These are phyloP conservation scores for Hippocampus barbouri DNA, from an alignment of 2,113 vertebrate genomes.

Conservation along the genomic window DNA sequence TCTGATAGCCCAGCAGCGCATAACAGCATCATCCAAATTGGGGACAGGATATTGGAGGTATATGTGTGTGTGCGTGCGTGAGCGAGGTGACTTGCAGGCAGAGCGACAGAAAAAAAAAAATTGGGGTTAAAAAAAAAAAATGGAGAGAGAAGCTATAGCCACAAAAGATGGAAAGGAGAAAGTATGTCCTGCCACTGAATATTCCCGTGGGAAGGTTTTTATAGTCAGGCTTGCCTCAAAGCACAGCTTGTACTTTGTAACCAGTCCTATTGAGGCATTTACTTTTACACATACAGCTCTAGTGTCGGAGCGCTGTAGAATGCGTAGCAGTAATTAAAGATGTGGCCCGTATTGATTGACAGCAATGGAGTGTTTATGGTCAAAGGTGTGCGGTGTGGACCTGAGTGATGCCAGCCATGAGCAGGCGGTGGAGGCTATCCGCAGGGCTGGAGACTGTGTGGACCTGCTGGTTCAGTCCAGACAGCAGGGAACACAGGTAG, in stretches of 20 bases:
- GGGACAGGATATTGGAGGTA: conserved; percentile 95
- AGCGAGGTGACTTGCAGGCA: conserved; percentile 16
- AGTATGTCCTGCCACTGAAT: neutral
- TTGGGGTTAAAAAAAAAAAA: too few relatives aligned
- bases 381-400: conserved; percentile 88
- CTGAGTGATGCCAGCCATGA: conserved; percentile 93
- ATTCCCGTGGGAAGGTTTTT: too few relatives aligned
- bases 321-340: neutral
- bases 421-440: conserved; percentile 94
- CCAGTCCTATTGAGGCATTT: neutral
- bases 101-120: neutral
- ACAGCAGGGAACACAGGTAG: conserved; percentile 82
- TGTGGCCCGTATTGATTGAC: neutral
- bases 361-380: neutral
- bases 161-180: neutral
- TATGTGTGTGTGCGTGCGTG: conserved; percentile 19
- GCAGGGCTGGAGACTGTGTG: conserved; percentile 87
- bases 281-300: neutral
- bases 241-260: neutral
- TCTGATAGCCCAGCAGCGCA: conserved; percentile 89
- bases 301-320: neutral
- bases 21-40: conserved; percentile 84
- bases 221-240: neutral
- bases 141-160: conserved; percentile 1
- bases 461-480: conserved; percentile 89